Base-by-base conservation (phyloP, 2,797 vertebrate genomes). In the Mallotus villosus region DNA sequence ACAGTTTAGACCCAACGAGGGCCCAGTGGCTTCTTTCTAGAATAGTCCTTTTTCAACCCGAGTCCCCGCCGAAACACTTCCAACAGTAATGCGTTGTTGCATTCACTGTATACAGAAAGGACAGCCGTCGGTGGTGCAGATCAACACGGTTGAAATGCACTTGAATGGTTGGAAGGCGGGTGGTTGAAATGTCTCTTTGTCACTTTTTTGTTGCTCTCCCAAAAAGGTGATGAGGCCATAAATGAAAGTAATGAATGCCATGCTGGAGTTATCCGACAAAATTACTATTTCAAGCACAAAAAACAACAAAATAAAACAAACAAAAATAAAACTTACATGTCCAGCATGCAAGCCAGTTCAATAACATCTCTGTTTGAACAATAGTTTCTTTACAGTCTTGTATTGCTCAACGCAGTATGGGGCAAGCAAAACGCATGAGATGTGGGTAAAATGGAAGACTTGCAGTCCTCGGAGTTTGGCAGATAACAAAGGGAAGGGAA, bases 291-390 rank as follows among this genome's bases (percentile, higher is more conserved):
- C 95, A 97, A 96, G 93, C 95, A 93, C 91, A 88, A 88, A 84
- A 76, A 27, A 27, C 25, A 27, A 59, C 71, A 81, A 68, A 79
- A 88, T 89, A 91, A 25, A 87, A 92, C 25, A 96, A 93, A 41
- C 37, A 41, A 59, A 70, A 79, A 88, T 88, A 91, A 29, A 93
- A 92, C 96, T 96, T 97, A 95, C 97, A 99, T 98, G 97, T 96
- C 97, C 97, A 98, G 97, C 97, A 99, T 99, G 97, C 97, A 98
- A 94, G 95, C 87, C 89, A 93, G 93, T 94, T 94, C 94, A 95
- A 95, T 93, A 94, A 94, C 94, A 94, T 84, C 92, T 96, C 89
- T 95, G 93, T 92, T 92, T 86, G 79, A 92, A 94, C 94, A 87
- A 94, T 95, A 94, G 90, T 93, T 85, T 93, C 65, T 68, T 68